Base-by-base conservation (phyloP, 2,888 invertebrate genomes). In the Phania funesta region DNA sequence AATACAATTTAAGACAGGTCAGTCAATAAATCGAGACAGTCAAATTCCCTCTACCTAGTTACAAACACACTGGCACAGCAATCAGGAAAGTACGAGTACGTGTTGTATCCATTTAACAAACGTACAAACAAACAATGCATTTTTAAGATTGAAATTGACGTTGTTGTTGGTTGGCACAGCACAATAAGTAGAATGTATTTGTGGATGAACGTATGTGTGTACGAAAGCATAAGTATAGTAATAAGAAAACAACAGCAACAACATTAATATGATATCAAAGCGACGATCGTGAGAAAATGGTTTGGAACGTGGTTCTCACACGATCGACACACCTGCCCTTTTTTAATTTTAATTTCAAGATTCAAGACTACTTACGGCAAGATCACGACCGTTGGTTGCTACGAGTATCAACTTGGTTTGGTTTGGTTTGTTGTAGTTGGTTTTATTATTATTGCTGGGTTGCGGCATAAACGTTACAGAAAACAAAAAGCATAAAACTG, bases 241-340 rank as follows among this genome's bases (percentile, higher is more conserved):
- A 71, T 67, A 76, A 56, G 16, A 35, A 76, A 70, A 46, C 46
- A 67, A 74, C 48, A 67, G 20, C 58, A 73, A 52, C 54, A 67
- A 29, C 65, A 79, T 71, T 71, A 70, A 70, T 71, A 38, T 75
- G 71, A 81, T 89, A 89, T 89, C 89, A 88, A 87, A 89, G 87
- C 89, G 87, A 90, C 89, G 90, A 91, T 90, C 90, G 91, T 90
- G 90, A 90, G 90, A 90, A 90, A 91, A 91, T 90, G 90, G 89
- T 90, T 90, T 90, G 90, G 90, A 90, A 91, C 90, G 90, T 90
- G 90, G 90, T 90, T 90, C 90, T 90, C 90, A 90, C 90, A 90
- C 90, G 90, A 90, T 90, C 90, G 90, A 90, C 90, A 90, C 90
- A 90, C 90, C 90, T 90, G 90, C 91, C 90, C 90, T 90, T 90